phyloP scores from a whole-genome alignment of 92 coral and sea anemone genomes.

The Anthopleura xanthogrammica region DNA sequence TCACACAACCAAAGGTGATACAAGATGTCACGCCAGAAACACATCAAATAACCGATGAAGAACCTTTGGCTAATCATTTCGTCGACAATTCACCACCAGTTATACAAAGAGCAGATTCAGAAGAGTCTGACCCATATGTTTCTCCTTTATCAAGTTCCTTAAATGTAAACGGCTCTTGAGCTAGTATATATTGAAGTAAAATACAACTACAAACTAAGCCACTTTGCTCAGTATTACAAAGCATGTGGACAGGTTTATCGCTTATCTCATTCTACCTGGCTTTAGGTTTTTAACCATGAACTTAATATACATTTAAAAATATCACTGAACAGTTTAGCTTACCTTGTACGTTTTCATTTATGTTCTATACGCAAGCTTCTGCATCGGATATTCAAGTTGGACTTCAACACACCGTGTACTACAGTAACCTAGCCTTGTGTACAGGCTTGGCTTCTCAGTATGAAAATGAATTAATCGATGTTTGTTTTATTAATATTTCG shows the following conservation, averaged over 20 bases:
- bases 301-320: no score
- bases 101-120: constrained; percentile 3
- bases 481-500: background rate
- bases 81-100: background rate
- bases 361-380: no score
- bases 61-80: background rate
- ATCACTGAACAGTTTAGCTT: no score
- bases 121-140: constrained; percentile 15
- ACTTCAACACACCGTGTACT: no score
- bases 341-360: no score
- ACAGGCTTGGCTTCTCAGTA: background rate
- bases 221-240: no score
- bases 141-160: constrained; percentile 5
- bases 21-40: background rate
- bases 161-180: background rate
- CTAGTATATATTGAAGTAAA: background rate
- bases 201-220: no score
- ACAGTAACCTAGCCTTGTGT: background rate
- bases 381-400: no score
- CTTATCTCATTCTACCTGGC: no score
- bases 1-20: background rate
- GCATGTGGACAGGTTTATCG: no score
- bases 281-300: no score
- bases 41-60: background rate
- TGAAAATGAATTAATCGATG: background rate